Percentiles rank a stretch among this genome's conserved stretches.
Conservation (phyloP, 2,113 vertebrate genomes). For the Mungos mungo region DNA sequence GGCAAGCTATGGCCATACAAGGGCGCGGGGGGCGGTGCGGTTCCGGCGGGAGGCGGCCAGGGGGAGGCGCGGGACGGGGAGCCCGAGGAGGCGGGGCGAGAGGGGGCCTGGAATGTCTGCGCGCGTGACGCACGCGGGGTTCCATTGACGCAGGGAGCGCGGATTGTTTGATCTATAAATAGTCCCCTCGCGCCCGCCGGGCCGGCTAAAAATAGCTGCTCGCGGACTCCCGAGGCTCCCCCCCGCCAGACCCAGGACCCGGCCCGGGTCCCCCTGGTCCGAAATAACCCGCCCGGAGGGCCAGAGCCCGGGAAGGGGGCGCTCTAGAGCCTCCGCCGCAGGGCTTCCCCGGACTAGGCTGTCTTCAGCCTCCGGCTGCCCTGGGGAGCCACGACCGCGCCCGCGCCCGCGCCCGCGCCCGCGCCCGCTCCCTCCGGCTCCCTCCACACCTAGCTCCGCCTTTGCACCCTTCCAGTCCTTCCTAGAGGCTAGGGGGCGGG, state of each 20-base stretch:
- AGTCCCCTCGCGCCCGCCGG: slow-evolving; percentile 76
- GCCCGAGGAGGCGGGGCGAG: slow-evolving; percentile 85
- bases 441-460: not conserved
- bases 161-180: slow-evolving; percentile 92
- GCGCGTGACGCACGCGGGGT: slow-evolving; percentile 95
- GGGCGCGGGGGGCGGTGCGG: slow-evolving; percentile 89
- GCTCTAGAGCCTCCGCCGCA: slow-evolving; percentile 25
- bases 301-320: slow-evolving; percentile 37
- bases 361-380: slow-evolving; percentile 15
- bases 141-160: slow-evolving; percentile 94
- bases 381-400: not conserved
- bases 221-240: not conserved
- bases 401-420: not conserved
- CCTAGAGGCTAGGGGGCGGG: not conserved
- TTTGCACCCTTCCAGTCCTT: slow-evolving; percentile 18
- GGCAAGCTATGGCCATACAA: slow-evolving; percentile 85
- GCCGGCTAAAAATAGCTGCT: slow-evolving; percentile 88
- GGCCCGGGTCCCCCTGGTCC: slow-evolving; percentile 5
- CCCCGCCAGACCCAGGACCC: not conserved
- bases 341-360: slow-evolving; percentile 62
- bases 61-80: slow-evolving; percentile 73
- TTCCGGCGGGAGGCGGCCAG: slow-evolving; percentile 82
- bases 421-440: not conserved
- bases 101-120: slow-evolving; percentile 81
- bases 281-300: slow-evolving; percentile 33